Evolutionary conservation across 2,797 vertebrate species (phyloP), one percentile per base, ranked within the genome.

Genomic region (Pempheris klunzingeri): DNA sequence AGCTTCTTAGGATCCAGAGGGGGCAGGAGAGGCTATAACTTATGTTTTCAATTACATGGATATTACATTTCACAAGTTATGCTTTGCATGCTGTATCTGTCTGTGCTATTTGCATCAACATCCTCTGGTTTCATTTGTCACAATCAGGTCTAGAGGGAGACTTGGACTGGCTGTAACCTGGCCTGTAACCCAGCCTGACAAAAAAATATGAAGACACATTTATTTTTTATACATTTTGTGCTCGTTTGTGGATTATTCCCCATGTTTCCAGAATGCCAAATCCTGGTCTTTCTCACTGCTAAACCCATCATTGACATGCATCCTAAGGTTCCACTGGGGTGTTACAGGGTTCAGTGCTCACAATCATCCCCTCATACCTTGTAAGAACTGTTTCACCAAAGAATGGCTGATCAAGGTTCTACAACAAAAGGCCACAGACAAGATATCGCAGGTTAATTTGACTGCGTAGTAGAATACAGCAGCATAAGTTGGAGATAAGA

Each of bases 41-140:
- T 92, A 80, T 89, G 81, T 87, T 92, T 92, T 92, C 88, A 92
- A 89, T 92, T 89, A 92, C 87, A 71, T 59, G 70, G 61, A 88
- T 87, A 90, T 93, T 90, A 85, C 79, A 84, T 91, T 85, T 85
- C 68, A 73, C 84, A 79, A 77, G 77, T 70, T 77, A 53, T 63
- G 64, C 60, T 76, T 77, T 81, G 83, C 79, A 75, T 30, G 57
- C 73, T 73, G 63, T 66, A 82, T 86, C 73, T 77, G 54, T 77
- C 79, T 61, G 55, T 63, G 66, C 79, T 77, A 81, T 85, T 85
- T 90, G 74, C 83, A 74, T 78, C 66, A 80, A 73, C 38, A 84
- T 81, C 38, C 20, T 74, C 50, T 34, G 7, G 34, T 81, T 82
- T 65, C 50, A 88, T 89, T 87, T 78, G 79, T 90, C 83, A 83